These are phyloP conservation scores for Phalloptychus januarius DNA, from an alignment of 2,797 vertebrate species.

Conservation along the genomic window DNA sequence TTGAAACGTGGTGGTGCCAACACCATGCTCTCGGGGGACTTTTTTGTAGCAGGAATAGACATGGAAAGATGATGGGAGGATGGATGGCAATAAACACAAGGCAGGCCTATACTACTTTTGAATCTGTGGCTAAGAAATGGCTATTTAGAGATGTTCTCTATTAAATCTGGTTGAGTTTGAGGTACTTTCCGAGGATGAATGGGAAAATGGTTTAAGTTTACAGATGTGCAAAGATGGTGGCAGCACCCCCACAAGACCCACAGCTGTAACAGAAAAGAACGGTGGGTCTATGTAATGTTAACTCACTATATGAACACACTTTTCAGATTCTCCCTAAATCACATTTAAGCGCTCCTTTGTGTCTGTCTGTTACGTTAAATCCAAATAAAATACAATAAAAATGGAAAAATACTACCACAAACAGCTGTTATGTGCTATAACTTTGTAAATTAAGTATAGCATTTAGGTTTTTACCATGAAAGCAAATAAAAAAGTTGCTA, in stretches of 20 bases:
- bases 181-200: neutral
- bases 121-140: neutral
- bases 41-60: neutral
- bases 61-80: neutral
- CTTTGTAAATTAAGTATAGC: neutral
- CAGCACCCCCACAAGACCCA: neutral
- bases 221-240: neutral
- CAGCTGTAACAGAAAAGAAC: neutral
- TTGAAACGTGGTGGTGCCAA: neutral
- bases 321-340: neutral
- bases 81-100: neutral
- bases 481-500: neutral
- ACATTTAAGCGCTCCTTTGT: neutral
- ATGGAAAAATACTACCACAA: neutral
- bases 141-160: neutral
- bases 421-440: neutral
- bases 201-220: neutral
- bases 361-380: neutral
- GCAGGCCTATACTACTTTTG: neutral
- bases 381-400: neutral
- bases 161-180: neutral
- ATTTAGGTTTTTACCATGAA: neutral
- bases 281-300: neutral
- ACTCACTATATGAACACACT: neutral
- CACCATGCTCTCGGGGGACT: neutral